phyloP scores from a whole-genome alignment of 1,140 invertebrate species.

The Drosophila parabipectinata region DNA sequence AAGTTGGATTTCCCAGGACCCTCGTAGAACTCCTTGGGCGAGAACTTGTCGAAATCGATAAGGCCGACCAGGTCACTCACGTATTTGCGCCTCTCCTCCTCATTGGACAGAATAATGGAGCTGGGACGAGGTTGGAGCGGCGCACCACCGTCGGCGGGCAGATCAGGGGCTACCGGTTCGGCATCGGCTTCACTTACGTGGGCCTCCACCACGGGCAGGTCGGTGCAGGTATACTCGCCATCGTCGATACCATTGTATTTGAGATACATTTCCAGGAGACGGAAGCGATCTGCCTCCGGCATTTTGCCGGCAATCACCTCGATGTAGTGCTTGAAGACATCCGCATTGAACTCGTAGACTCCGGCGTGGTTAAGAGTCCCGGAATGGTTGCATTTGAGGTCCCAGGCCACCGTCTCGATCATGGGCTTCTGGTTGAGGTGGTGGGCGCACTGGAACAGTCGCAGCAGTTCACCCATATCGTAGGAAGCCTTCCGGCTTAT shows the following conservation, averaged over 20 bases:
- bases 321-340: conserved; percentile 19
- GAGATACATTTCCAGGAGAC: conserved; percentile 21
- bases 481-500: background rate
- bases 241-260: conserved; percentile 2
- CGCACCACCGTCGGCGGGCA: background rate
- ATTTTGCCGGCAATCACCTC: conserved; percentile 4
- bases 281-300: conserved; percentile 12
- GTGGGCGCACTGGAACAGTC: conserved; percentile 23
- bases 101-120: background rate
- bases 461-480: conserved; percentile 10
- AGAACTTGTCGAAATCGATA: conserved; percentile 3
- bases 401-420: conserved; percentile 4
- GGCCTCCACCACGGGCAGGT: accelerated
- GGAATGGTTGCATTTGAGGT: background rate
- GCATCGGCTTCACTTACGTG: background rate
- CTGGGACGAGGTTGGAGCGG: background rate
- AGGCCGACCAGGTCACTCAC: background rate
- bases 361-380: conserved; percentile 4
- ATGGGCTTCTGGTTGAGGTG: background rate
- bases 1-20: conserved; percentile 19
- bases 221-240: background rate
- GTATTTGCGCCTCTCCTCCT: background rate
- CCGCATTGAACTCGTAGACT: conserved; percentile 1
- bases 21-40: conserved; percentile 20
- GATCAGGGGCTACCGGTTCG: background rate